A percentile compares a stretch with the other conserved stretches of the same genome.
Evolutionary conservation across 2,797 vertebrate species (phyloP).

Genomic region (Diplodus sargus): DNA sequence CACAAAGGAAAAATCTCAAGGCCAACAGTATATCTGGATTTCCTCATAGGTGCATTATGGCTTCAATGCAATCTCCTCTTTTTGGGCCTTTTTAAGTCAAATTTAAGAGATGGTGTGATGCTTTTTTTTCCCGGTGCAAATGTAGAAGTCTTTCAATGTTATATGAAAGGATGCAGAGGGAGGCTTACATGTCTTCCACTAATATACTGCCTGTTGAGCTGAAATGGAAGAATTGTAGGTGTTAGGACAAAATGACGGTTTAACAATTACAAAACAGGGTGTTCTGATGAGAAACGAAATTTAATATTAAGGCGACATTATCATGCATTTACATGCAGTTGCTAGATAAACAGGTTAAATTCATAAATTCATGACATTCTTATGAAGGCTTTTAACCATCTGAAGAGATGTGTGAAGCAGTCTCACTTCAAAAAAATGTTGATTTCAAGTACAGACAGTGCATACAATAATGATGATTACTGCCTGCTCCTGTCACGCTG

Average conservation of each 20-base stretch:
- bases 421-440: conserved; percentile 33
- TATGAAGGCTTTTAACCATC: not conserved
- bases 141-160: conserved; percentile 80
- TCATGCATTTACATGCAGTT: conserved; percentile 45
- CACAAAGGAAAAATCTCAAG: conserved; percentile 71
- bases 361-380: conserved; percentile 13
- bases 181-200: conserved; percentile 90
- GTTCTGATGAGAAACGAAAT: conserved; percentile 40
- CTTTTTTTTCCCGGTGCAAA: conserved; percentile 79
- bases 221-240: conserved; percentile 86
- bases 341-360: conserved; percentile 18
- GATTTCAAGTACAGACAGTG: conserved; percentile 42
- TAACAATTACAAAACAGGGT: conserved; percentile 63
- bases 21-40: conserved; percentile 31
- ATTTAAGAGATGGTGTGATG: conserved; percentile 74
- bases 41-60: conserved; percentile 43
- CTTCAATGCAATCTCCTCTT: conserved; percentile 39
- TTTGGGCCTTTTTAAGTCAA: conserved; percentile 44
- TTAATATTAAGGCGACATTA: conserved; percentile 25
- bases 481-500: conserved; percentile 21
- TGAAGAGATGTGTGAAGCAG: conserved; percentile 17
- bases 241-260: conserved; percentile 78
- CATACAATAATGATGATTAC: conserved; percentile 48
- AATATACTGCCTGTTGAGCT: conserved; percentile 90
- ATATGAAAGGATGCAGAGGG: conserved; percentile 80